Base-by-base conservation (phyloP, 2,888 invertebrate species). In the Idaea biselata region DNA sequence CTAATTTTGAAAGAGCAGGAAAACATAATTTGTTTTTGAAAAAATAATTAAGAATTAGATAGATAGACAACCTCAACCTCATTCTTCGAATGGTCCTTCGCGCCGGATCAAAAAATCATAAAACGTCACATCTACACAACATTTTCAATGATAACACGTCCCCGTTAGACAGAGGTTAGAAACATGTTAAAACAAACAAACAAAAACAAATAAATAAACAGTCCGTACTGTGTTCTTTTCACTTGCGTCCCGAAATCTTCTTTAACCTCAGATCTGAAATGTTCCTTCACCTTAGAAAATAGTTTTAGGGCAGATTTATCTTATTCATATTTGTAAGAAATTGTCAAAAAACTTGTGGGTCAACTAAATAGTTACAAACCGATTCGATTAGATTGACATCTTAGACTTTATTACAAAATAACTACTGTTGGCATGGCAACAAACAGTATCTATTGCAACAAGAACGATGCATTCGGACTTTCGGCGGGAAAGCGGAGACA, bases 161-260 rank as follows among this genome's bases (percentile, higher is more conserved):
- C 58, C 58, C 54, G 55, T 58, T 55, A 59, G 58, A 61, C 58
- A 60, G 60, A 55, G 31, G 6, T 8, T n/a, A 18, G 60, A 59
- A 60, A 33, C 59, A 62, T 58, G 44, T 63, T 32, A 66, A 59
- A 60, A 63, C n/a, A n/a, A n/a, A 58, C 60, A 65, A 63, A 58
- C 59, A 63, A 11, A 62, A 57, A 63, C 55, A 62, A 60, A 65
- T 25, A 58, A 65, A 44, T n/a, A 17, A 18, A 17, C 18, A 7
- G 14, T 77, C 78, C 90, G 82, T 93, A 93, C 93, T 93, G 93
- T 76, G 93, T 91, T 73, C 93, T 74, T 86, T 93, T 93, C 73
- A 93, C 93, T 87, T 92, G 93, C 44, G 84, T 82, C 71, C 82
- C 85, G 84, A 93, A 93, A 80, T 93, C 92, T 78, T 92, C 92